phyloP scores from a whole-genome alignment of 1,140 invertebrate species.

The Monomorium pharaonis region DNA sequence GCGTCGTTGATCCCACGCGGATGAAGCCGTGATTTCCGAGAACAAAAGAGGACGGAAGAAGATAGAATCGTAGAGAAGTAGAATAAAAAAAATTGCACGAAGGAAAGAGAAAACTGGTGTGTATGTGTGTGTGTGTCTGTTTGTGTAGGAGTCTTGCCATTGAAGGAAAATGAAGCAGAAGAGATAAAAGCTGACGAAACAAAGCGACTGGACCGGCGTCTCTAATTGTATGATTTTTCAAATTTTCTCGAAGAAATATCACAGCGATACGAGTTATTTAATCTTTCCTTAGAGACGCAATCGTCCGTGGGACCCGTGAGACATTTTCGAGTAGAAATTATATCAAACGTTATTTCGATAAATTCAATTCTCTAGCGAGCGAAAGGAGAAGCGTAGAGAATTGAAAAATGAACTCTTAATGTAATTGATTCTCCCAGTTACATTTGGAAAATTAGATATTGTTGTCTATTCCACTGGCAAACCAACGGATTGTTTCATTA shows the following conservation, averaged over 20 bases:
- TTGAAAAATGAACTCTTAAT: background rate
- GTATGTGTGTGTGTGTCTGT: no score
- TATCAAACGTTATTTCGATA: background rate
- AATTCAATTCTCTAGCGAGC: background rate
- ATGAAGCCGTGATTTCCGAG: background rate
- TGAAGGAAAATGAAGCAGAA: conserved; percentile 48
- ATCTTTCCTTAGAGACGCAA: background rate
- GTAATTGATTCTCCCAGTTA: conserved; percentile 3
- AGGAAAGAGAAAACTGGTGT: background rate
- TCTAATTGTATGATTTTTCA: conserved; percentile 42
- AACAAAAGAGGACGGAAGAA: conserved; percentile 6
- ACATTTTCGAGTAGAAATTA: background rate
- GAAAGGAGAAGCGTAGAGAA: background rate
- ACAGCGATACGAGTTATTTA: background rate
- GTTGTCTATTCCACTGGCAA: background rate
- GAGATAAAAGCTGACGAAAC: conserved; percentile 55
- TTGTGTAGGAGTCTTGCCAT: conserved; percentile 19
- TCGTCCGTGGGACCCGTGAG: background rate
- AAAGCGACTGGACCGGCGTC: background rate
- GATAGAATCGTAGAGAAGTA: conserved; percentile 25
- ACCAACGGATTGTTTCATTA: background rate
- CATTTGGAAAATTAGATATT: conserved; percentile 14
- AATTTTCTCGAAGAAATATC: conserved; percentile 39
- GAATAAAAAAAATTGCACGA: conserved; percentile 33
- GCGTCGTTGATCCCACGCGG: background rate